A percentile compares a stretch with the other conserved stretches of the same genome.
phyloP scores from a whole-genome alignment of 92 coral and sea anemone genomes.

The Porites divaricata region DNA sequence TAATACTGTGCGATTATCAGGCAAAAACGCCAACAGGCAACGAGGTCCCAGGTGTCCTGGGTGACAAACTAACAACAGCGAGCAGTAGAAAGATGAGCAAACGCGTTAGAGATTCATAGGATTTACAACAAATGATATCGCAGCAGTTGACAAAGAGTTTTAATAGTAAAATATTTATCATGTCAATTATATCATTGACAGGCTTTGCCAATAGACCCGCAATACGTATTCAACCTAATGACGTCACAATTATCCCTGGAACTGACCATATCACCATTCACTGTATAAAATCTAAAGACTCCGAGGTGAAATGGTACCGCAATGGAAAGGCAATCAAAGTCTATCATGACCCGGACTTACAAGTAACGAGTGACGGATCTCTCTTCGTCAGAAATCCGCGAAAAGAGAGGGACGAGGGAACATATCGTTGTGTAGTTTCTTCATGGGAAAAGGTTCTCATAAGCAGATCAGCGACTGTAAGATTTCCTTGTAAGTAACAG shows the following conservation, averaged over 20 bases:
- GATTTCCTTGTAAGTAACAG: constrained; percentile 79
- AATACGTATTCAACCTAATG: constrained; percentile 70
- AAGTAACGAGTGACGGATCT: constrained; percentile 75
- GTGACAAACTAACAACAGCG: too few relatives aligned
- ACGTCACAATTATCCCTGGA: constrained; percentile 42
- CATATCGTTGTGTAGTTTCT: constrained; percentile 74
- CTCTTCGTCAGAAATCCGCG: constrained; percentile 70
- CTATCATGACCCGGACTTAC: constrained; percentile 45
- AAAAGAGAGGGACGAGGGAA: constrained; percentile 70
- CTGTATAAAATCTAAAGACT: constrained; percentile 67
- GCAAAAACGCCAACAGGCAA: too few relatives aligned
- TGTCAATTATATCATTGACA: constrained; percentile 1
- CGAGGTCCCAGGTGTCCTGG: too few relatives aligned
- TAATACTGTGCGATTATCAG: too few relatives aligned
- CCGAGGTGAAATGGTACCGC: constrained; percentile 76
- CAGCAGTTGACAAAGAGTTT: too few relatives aligned
- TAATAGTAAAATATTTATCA: too few relatives aligned
- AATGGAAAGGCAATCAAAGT: constrained; percentile 51
- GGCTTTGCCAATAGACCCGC: constrained; percentile 63
- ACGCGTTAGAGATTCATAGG: too few relatives aligned
- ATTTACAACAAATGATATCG: too few relatives aligned
- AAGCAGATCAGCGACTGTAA: constrained; percentile 71
- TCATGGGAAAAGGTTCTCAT: constrained; percentile 45
- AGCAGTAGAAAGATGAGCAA: too few relatives aligned
- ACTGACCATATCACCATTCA: constrained; percentile 64